Evolutionary conservation across 2,888 invertebrate genomes (phyloP).

Genomic region (Amphipyra tragopoginis): DNA sequence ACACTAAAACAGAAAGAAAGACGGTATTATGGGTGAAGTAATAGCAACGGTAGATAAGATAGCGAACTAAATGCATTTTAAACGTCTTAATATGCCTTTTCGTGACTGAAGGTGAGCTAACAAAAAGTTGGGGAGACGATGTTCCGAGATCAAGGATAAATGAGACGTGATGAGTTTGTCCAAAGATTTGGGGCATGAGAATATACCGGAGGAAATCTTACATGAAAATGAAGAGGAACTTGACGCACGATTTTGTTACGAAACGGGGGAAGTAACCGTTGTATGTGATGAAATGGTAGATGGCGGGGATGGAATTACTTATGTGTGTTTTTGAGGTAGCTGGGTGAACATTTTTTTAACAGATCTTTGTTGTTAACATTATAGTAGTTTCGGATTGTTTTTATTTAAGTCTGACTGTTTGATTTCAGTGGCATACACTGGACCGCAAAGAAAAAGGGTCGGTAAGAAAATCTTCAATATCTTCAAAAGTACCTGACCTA

Average conservation of each 20-base stretch:
- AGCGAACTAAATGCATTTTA: conserved; percentile 88
- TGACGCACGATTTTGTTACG: conserved; percentile 50
- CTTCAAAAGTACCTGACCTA: too few species aligned
- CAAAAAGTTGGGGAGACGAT: conserved; percentile 85
- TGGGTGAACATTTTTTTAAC: too few species aligned
- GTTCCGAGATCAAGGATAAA: conserved; percentile 78
- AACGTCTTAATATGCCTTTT: conserved; percentile 88
- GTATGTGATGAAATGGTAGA: conserved; percentile 12
- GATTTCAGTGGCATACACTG: too few species aligned
- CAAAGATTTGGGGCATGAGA: conserved; percentile 84
- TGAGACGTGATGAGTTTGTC: conserved; percentile 82
- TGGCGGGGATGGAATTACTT: neutral
- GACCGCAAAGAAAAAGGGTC: too few species aligned
- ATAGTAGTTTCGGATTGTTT: too few species aligned
- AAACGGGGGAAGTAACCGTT: conserved; percentile 43
- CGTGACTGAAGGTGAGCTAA: conserved; percentile 87
- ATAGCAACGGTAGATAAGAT: conserved; percentile 87
- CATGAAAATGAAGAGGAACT: conserved; percentile 67
- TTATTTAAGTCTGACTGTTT: too few species aligned
- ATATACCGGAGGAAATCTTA: conserved; percentile 70
- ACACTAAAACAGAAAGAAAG: conserved; percentile 94
- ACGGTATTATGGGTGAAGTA: conserved; percentile 87
- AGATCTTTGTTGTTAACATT: too few species aligned
- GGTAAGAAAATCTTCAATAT: too few species aligned
- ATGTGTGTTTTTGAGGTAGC: neutral